Evolutionary conservation across 2,888 invertebrate genomes (phyloP), one percentile per base, ranked within the genome.

Genomic region (Bombylius discolor): DNA sequence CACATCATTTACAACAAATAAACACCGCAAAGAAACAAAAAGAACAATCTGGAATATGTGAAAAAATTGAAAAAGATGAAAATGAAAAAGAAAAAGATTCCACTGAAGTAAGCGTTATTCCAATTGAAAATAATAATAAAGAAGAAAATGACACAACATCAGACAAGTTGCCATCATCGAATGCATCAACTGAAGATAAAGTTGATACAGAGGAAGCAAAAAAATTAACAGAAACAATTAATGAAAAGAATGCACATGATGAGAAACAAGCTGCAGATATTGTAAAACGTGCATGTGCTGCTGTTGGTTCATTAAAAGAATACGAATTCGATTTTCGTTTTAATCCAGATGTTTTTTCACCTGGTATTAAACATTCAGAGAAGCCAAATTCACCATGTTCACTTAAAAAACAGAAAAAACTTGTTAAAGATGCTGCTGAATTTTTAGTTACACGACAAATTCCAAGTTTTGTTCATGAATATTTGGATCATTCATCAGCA

Each of bases 331-430:
- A 94, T 71, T 89, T 99, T 62, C 84, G 95, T 59, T 99, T 99
- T 77, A 99, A 99, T 78, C 96, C 98, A 1, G 99, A 99, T 76
- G 94, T 97, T 59, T 98, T 90, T 76, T 97, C 97, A 11, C 89
- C 91, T 1, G 93, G 93, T 54, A 96, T 99, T 58, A 81, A 80
- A 56, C 96, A 97, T 76, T 80, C 82, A 23, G 83, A 87, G 63
- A 65, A 67, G 6, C 77, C 83, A 31, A 82, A 84, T 67, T 71
- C 83, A 62, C 78, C 82, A 56, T 81, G 83, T 64, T 79, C 80
- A 46, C 76, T 94, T 53, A 80, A 83, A 61, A 87, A 87, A 68
- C 95, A 98, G 72, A 82, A 90, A 57, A 88, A 91, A 63, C 79
- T 97, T 8, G 90, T 98, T 4, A 89, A 90, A 71, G 97, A 97